phyloP scores from a whole-genome alignment of 2,888 invertebrate species.

The Dusona sp. region DNA sequence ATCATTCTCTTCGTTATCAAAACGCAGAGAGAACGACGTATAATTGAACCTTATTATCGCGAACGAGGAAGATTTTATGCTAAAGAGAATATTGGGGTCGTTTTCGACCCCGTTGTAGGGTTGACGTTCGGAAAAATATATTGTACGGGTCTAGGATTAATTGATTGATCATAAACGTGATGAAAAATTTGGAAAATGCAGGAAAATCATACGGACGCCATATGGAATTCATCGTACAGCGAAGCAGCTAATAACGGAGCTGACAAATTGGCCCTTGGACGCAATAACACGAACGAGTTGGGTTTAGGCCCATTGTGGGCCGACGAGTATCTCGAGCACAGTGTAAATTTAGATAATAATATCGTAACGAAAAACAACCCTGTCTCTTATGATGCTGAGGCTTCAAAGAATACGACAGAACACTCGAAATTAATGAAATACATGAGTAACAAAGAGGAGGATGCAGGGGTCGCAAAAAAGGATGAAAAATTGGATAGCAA shows the following conservation, averaged over 20 bases:
- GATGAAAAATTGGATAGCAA: slow-evolving; percentile 4
- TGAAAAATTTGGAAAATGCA: slow-evolving; percentile 63
- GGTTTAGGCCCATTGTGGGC: slow-evolving; percentile 88
- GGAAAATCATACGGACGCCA: slow-evolving; percentile 83
- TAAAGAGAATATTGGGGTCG: too few species aligned
- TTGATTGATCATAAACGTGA: neutral
- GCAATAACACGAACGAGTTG: slow-evolving; percentile 83
- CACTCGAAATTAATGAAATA: slow-evolving; percentile 94
- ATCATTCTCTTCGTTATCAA: too few species aligned
- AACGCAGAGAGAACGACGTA: too few species aligned
- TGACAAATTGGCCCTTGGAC: slow-evolving; percentile 30
- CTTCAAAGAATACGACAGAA: slow-evolving; percentile 87
- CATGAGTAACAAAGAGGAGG: slow-evolving; percentile 90
- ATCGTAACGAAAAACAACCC: slow-evolving; percentile 72
- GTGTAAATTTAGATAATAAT: slow-evolving; percentile 78
- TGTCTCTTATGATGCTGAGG: slow-evolving; percentile 78
- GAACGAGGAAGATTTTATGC: too few species aligned
- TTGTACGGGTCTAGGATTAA: too few species aligned
- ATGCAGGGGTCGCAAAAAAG: slow-evolving; percentile 78
- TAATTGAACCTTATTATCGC: too few species aligned
- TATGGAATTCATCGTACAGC: slow-evolving; percentile 85
- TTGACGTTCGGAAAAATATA: too few species aligned
- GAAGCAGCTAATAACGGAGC: slow-evolving; percentile 18
- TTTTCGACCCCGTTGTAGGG: too few species aligned
- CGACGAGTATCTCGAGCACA: slow-evolving; percentile 86